A percentile compares a stretch with the other conserved stretches of the same genome.
These are phyloP conservation scores for Bombus haemorrhoidalis DNA, from an alignment of 1,140 invertebrate genomes.

Conservation along the genomic window DNA sequence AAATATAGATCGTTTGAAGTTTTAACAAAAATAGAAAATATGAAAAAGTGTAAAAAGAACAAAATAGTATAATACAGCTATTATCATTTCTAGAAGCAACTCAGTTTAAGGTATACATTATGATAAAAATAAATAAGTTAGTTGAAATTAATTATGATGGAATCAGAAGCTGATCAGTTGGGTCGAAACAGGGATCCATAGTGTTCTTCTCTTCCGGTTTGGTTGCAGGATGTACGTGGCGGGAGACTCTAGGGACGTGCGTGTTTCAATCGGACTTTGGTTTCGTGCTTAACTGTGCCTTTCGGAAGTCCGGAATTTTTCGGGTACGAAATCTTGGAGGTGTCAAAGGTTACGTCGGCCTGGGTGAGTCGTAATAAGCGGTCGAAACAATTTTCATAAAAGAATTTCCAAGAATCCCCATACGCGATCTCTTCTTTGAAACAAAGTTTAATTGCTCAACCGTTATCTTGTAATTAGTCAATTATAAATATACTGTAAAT, in stretches of 20 bases:
- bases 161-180: neutral
- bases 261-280: slow-evolving; percentile 94
- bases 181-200: slow-evolving; percentile 56
- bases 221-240: slow-evolving; percentile 82
- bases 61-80: neutral
- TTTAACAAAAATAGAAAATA: neutral
- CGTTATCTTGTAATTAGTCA: neutral
- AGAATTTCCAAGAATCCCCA: neutral
- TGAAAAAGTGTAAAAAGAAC: neutral
- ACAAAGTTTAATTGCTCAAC: neutral
- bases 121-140: neutral
- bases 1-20: neutral
- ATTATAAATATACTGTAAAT: slow-evolving; percentile 8
- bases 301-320: slow-evolving; percentile 94
- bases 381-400: slow-evolving; percentile 17
- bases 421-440: neutral
- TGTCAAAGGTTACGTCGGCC: slow-evolving; percentile 92
- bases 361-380: slow-evolving; percentile 85
- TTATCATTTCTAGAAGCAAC: neutral
- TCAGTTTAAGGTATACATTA: neutral
- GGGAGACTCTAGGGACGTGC: slow-evolving; percentile 86
- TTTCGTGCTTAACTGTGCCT: slow-evolving; percentile 93
- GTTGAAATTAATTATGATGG: neutral
- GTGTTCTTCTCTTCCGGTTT: slow-evolving; percentile 73
- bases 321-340: slow-evolving; percentile 94